Percentiles rank a stretch among this genome's conserved stretches.
These are phyloP conservation scores for Epinephelus lanceolatus DNA, from an alignment of 2,113 vertebrate genomes.

Conservation along the genomic window DNA sequence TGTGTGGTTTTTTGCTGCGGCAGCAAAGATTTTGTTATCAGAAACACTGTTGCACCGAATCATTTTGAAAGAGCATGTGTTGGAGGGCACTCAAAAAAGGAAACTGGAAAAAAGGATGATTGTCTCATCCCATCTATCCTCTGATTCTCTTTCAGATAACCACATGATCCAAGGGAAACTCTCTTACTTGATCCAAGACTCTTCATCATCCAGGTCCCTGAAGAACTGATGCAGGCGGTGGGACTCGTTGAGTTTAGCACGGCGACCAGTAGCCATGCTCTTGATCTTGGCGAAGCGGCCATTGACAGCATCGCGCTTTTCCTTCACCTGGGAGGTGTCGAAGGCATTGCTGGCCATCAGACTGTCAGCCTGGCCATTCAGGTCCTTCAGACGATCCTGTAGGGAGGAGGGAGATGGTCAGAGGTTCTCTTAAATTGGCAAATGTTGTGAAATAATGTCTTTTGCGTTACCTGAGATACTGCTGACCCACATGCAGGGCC, in stretches of 20 bases:
- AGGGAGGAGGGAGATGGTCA: background rate
- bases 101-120: no score
- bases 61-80: no score
- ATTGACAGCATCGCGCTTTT: constrained; percentile 94
- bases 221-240: constrained; percentile 99
- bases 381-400: constrained; percentile 97
- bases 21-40: no score
- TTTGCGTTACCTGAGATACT: background rate
- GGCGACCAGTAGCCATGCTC: constrained; percentile 91
- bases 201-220: constrained; percentile 97
- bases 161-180: background rate
- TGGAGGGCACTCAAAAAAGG: no score
- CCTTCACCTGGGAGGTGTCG: constrained; percentile 95
- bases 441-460: background rate
- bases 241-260: constrained; percentile 93
- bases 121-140: background rate
- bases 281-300: constrained; percentile 94
- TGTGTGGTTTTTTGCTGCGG: no score
- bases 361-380: constrained; percentile 97
- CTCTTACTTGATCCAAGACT: constrained; percentile 98
- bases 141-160: background rate
- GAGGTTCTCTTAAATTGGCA: background rate
- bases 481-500: constrained; percentile 3
- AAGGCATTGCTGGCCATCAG: constrained; percentile 97
- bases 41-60: no score